phyloP scores from a whole-genome alignment of 64 coral and sea anemone genomes.

The Stichodactyla helianthus region DNA sequence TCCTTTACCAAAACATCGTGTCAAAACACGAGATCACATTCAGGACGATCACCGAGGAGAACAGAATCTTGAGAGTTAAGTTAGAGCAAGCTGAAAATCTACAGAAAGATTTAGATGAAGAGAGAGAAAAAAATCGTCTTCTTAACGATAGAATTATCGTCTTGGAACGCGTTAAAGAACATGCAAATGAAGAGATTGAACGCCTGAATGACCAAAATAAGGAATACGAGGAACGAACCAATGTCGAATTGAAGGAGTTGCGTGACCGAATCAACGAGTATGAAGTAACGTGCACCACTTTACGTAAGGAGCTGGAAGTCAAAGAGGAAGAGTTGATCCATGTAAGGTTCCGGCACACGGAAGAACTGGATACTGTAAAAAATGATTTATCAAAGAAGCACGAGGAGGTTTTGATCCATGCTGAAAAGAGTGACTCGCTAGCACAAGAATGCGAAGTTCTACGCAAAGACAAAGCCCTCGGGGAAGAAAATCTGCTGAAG shows the following conservation, averaged over 20 bases:
- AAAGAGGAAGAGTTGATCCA: slow-evolving; percentile 14
- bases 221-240: slow-evolving; percentile 7
- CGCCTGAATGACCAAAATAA: background rate
- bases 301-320: background rate
- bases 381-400: background rate
- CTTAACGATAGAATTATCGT: slow-evolving; percentile 1
- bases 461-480: slow-evolving; percentile 18
- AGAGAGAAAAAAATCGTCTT: slow-evolving; percentile 11
- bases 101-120: slow-evolving; percentile 23
- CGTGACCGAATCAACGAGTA: slow-evolving; percentile 35
- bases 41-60: slow-evolving; percentile 58
- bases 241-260: slow-evolving; percentile 18
- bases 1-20: slow-evolving; percentile 37
- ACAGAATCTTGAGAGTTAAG: slow-evolving; percentile 34
- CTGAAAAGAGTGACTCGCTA: slow-evolving; percentile 7
- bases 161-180: slow-evolving; percentile 24
- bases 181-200: slow-evolving; percentile 15
- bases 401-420: slow-evolving; percentile 7
- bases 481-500: slow-evolving; percentile 18
- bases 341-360: background rate
- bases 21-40: slow-evolving; percentile 55
- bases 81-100: slow-evolving; percentile 37
- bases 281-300: background rate
- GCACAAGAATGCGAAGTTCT: slow-evolving; percentile 31
- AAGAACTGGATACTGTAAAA: background rate